Evolutionary conservation across 2,113 vertebrate species (phyloP).

Genomic region (Tyrannus savana): DNA sequence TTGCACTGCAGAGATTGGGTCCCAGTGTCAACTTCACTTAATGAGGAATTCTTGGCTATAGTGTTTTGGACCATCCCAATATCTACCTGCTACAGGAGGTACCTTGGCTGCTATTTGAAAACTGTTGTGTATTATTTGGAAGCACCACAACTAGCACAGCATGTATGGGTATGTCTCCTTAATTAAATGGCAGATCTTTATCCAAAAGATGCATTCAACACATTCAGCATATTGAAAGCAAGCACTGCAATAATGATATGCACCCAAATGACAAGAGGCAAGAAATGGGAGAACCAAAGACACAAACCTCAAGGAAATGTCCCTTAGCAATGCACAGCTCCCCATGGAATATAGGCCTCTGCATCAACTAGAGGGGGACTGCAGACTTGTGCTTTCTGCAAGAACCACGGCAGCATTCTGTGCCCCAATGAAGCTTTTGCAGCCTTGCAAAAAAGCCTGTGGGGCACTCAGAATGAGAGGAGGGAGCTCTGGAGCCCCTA

Average conservation of each 20-base stretch:
- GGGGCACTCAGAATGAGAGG: not conserved
- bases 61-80: not conserved
- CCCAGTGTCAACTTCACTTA: not conserved
- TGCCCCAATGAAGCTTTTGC: not conserved
- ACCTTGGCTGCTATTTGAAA: not conserved
- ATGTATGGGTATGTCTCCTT: rapidly evolving
- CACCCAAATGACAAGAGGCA: not conserved
- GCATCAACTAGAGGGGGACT: rapidly evolving
- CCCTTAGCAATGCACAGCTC: not conserved
- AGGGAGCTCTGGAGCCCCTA: not conserved
- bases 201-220: not conserved
- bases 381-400: not conserved
- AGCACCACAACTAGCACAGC: not conserved
- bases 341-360: rapidly evolving
- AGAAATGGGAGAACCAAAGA: not conserved
- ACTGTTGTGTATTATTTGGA: not conserved
- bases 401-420: not conserved
- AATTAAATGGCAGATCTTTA: not conserved
- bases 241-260: no score
- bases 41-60: not conserved
- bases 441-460: not conserved
- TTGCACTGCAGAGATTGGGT: not conserved
- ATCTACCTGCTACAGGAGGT: not conserved
- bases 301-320: not conserved
- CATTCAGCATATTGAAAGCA: not conserved